Percentiles rank a stretch among this genome's conserved stretches.
These are phyloP conservation scores for Micronycteris hirsuta DNA, from an alignment of 2,113 vertebrate species.

Conservation along the genomic window DNA sequence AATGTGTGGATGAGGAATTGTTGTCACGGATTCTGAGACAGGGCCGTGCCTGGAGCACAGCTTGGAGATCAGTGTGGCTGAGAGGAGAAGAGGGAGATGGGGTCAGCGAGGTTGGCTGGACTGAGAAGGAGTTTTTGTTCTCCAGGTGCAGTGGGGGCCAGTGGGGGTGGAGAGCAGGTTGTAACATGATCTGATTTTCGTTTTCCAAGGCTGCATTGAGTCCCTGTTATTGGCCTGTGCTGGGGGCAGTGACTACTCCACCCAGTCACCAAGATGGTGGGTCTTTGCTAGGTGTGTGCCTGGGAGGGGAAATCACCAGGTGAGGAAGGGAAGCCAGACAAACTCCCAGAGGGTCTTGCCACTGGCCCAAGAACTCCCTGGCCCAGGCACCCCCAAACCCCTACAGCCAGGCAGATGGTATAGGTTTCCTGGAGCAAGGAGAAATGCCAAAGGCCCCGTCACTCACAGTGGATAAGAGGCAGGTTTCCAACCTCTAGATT, in stretches of 20 bases:
- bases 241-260: not conserved
- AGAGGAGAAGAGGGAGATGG: too few relatives aligned
- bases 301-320: not conserved
- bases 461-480: accelerated
- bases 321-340: not conserved
- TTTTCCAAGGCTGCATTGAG: not conserved
- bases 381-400: accelerated
- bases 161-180: not conserved
- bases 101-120: not conserved
- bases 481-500: not conserved
- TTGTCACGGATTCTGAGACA: not conserved
- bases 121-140: not conserved
- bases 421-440: not conserved
- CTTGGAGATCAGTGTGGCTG: accelerated
- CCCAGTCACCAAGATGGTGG: not conserved
- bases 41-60: not conserved
- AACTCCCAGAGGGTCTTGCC: not conserved
- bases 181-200: not conserved
- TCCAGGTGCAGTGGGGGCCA: not conserved
- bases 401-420: accelerated
- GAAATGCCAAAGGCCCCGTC: not conserved
- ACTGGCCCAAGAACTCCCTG: not conserved
- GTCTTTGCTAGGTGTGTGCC: not conserved
- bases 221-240: not conserved
- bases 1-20: not conserved